Conservation (phyloP, 2,888 invertebrate genomes). For the Theristus sp. region DNA sequence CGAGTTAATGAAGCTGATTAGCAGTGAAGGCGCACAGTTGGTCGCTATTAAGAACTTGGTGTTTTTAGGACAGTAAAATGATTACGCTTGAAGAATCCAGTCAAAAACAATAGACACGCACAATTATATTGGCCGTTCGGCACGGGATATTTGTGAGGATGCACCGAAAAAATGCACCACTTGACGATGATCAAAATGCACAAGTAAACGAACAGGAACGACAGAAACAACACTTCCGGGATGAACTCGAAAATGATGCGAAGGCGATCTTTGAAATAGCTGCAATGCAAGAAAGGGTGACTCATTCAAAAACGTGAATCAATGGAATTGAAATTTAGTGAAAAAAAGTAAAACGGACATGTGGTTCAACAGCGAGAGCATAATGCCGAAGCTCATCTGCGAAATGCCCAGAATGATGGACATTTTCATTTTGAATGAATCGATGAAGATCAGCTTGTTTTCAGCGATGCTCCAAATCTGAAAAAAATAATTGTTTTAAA, state of each 20-base stretch:
- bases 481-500: too few relatives aligned
- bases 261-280: constrained; percentile 43
- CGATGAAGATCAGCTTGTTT: constrained; percentile 24
- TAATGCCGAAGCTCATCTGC: constrained; percentile 26
- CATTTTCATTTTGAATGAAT: constrained; percentile 28
- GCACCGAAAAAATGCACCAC: constrained; percentile 51
- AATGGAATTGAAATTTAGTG: background rate
- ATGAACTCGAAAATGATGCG: constrained; percentile 79
- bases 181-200: constrained; percentile 82
- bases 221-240: constrained; percentile 76
- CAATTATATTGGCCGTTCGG: too few relatives aligned
- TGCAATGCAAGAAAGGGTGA: constrained; percentile 16
- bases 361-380: constrained; percentile 21
- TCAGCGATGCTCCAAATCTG: constrained; percentile 25
- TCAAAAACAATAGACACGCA: too few relatives aligned
- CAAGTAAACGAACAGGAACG: constrained; percentile 83
- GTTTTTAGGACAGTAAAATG: too few relatives aligned
- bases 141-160: background rate
- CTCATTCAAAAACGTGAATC: background rate
- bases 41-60: constrained; percentile 28
- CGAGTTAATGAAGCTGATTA: constrained; percentile 98
- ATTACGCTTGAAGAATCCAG: too few relatives aligned
- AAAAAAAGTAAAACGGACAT: constrained; percentile 14
- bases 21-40: constrained; percentile 75
- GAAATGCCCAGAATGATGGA: constrained; percentile 25